Evolutionary conservation across 1,140 invertebrate species (phyloP), one percentile per base, ranked within the genome.

Genomic region (Drosophila parabipectinata): DNA sequence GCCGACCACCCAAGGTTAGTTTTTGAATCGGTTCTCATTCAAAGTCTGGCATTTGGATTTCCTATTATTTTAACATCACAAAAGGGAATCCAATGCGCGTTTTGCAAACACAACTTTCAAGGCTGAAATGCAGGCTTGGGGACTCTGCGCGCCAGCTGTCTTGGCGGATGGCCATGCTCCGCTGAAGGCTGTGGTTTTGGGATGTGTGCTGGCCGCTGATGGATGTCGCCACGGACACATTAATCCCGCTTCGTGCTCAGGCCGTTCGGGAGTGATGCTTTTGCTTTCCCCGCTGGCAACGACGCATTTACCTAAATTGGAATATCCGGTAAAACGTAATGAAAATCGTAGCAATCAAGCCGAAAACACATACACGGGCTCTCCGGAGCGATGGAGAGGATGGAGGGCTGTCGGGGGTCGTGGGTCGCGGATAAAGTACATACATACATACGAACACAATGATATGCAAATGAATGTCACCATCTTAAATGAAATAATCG

Each of bases 271-370:
- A 41, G 37, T 28, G 5, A 1, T 47, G 51, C n/a, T 10, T 28
- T 34, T 59, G 50, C 47, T 53, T 54, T 60, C 61, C 61, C 50
- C 62, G 75, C 79, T 73, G 81, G 90, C 81, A 83, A 87, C 89
- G 74, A 64, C 90, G 90, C 82, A 91, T 91, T 91, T 91, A 90
- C 90, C 90, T 91, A 91, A 91, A 91, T 91, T 91, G 90, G 90
- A 91, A 91, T 91, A 84, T 91, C 90, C 90, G 90, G 90, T 90
- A 91, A 91, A 79, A 79, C 79, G 85, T 88, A 88, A 88, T 88
- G 83, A 88, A 88, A 88, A 88, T 88, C 83, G 83, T 88, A 88
- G 83, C 83, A 88, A 88, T 88, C 84, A 88, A 88, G 81, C 79
- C 76, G 54, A 71, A 78, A 77, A 81, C 53, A 79, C 34, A 75